These are phyloP conservation scores for Spizaetus ornatus DNA, from an alignment of 2,113 vertebrate species.

Conservation along the genomic window DNA sequence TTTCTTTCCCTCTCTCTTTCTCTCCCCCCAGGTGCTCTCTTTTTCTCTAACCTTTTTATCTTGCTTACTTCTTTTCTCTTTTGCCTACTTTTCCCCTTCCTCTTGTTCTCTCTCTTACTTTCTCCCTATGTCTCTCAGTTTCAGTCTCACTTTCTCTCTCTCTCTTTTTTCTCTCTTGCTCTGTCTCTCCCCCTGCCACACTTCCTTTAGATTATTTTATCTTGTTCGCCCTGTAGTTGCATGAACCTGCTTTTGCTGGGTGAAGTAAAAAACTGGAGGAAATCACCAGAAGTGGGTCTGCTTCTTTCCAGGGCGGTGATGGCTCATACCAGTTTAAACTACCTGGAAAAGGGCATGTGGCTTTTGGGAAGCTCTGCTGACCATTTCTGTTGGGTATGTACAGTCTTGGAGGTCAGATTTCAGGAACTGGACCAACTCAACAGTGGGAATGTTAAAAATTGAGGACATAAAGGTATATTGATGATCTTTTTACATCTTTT, in stretches of 20 bases:
- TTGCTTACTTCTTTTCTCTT: background rate
- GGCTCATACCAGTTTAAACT: background rate
- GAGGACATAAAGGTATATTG: background rate
- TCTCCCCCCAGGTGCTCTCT: accelerated
- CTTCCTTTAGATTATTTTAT: background rate
- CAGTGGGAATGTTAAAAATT: background rate
- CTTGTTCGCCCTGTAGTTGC: background rate
- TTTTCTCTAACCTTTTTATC: background rate
- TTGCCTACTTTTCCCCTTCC: background rate
- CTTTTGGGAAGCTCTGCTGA: background rate
- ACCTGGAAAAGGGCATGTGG: background rate
- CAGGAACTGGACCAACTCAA: background rate
- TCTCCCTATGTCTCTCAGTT: background rate
- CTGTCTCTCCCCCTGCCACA: too few relatives aligned
- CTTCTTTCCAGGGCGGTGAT: background rate
- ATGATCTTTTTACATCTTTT: background rate
- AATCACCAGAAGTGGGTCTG: background rate
- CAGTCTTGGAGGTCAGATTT: background rate
- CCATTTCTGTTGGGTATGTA: background rate
- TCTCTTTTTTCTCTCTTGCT: background rate
- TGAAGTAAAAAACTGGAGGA: background rate
- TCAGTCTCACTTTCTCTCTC: background rate
- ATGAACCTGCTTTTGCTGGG: background rate
- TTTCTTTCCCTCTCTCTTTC: background rate
- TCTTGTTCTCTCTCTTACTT: background rate